Base-by-base conservation (phyloP, 2,797 vertebrate species). In the Aldrovandia affinis region DNA sequence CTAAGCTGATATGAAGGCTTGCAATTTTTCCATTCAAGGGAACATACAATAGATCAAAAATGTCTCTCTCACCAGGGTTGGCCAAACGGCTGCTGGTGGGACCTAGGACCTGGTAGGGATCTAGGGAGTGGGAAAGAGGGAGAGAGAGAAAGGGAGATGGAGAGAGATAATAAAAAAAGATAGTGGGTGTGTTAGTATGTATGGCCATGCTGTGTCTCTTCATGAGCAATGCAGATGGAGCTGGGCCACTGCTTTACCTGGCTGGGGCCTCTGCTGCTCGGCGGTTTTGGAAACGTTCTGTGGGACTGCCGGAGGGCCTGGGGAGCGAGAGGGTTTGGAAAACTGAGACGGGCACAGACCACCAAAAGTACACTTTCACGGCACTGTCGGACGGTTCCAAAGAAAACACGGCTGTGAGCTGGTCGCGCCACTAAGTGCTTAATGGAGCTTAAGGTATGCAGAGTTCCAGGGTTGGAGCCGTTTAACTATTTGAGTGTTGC, bases 61-160 rank as follows among this genome's bases (percentile, higher is more conserved):
- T 47, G 22, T 3, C 83, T 75, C 6, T 47, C 94, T 97, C 92
- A 99, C 98, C 98, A 93, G 98, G 98, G 87, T 99, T 99, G 86
- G 98, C 97, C 42, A 99, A 93, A 85, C 98, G 97, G 92, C 98
- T 99, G 90, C 98, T 99, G 86, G 98, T 99, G 10, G 98, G 98
- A 44, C 98, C 98, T 90, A 99, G 94, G 89, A 99, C 96, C 95
- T 99, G 98, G 91, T 99, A 99, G 0, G 98, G 98, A 95, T 99
- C 98, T 99, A 91, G 28, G 20, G 6, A 81, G 85, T 18, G 86
- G 90, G 63, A 81, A 82, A 89, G 85, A 18, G 18, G 89, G 47
- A 85, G 44, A 7, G 28, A 36, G 57, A 61, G 4, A 50, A 12
- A 68, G 28, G 33, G 68, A 73, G 36, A 5, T 15, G 36, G 18